Evolutionary conservation across 2,113 vertebrate genomes (phyloP).

Genomic region (Marmota monax): DNA sequence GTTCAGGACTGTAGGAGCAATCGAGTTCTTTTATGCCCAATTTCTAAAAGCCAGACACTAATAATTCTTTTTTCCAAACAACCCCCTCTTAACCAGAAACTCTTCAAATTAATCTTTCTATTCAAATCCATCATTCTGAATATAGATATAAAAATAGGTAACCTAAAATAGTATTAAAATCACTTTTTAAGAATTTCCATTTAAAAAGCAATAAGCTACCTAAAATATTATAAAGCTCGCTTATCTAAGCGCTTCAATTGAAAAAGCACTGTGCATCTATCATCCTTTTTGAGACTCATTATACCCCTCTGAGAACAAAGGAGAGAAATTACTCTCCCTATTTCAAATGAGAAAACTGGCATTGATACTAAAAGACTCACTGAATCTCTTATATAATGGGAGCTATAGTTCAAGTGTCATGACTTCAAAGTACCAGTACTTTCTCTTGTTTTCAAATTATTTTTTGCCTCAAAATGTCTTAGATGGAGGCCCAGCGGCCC

Average conservation of each 20-base stretch:
- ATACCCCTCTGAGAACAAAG: not conserved
- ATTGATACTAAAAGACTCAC: not conserved
- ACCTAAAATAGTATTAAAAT: slow-evolving; percentile 44
- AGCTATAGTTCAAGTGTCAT: not conserved
- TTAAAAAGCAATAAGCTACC: slow-evolving; percentile 11
- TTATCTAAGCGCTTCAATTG: not conserved
- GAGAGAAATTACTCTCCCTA: not conserved
- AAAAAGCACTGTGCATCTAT: not conserved
- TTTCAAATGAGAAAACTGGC: not conserved
- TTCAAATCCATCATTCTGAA: not conserved
- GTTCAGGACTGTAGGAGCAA: not conserved
- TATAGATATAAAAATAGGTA: not conserved
- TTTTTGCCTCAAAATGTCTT: slow-evolving; percentile 32
- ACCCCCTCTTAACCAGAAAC: not conserved
- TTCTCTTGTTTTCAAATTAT: slow-evolving; percentile 15
- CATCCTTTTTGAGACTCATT: not conserved
- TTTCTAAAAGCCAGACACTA: not conserved
- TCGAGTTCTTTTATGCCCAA: not conserved
- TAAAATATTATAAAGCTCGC: not conserved
- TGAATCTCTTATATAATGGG: not conserved
- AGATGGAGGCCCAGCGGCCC: not conserved
- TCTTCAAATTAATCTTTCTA: not conserved
- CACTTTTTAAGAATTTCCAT: slow-evolving; percentile 10
- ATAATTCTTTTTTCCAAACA: not conserved
- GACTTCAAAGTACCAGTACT: not conserved